Base-by-base conservation (phyloP, 1,140 invertebrate species). In the Drosophila dunni region DNA sequence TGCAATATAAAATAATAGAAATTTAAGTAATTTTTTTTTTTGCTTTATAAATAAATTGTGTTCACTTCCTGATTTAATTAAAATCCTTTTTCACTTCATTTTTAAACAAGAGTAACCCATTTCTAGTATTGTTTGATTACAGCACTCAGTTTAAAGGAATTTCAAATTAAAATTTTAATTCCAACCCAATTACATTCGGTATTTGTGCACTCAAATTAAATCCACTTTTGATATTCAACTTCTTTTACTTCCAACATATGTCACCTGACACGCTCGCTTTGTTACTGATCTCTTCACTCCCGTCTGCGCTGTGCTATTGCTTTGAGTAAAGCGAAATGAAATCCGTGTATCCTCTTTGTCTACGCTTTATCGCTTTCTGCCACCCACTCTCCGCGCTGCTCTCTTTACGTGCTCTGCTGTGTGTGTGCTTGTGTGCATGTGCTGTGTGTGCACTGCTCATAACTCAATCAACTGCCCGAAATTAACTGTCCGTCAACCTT, bases 401-500 rank as follows among this genome's bases (percentile, higher is more conserved):
- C 29, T 44, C 33, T 29, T 29, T 29, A 29, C 24, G 24, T 29
- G 3, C 24, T 29, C 6, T 2, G 24, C 24, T 29, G 24, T 29
- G 2, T 29, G 24, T 29, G 24, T 29, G 24, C 24, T 29, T 29
- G 24, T 29, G 24, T 29, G 24, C 5, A 6, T 29, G 24, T 24
- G 24, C 3, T 5, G 24, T 71, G 51, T 71, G 53, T 65, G 69
- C 61, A 17, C 50, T 69, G 71, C 65, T 74, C 71, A 74, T 74
- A 74, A 74, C 71, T 74, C 71, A 74, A 74, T 74, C 71, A 74
- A 74, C 71, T 74, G 71, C 42, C 71, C 71, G 66, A 74, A 74
- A 74, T 74, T 74, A 74, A 74, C 71, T 74, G 71, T 74, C 71
- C 71, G 65, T 74, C 71, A 74, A 69, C 71, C 65, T 74, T 74